Base-by-base conservation (phyloP, 1,140 invertebrate genomes). In the Archivesica marissinica region DNA sequence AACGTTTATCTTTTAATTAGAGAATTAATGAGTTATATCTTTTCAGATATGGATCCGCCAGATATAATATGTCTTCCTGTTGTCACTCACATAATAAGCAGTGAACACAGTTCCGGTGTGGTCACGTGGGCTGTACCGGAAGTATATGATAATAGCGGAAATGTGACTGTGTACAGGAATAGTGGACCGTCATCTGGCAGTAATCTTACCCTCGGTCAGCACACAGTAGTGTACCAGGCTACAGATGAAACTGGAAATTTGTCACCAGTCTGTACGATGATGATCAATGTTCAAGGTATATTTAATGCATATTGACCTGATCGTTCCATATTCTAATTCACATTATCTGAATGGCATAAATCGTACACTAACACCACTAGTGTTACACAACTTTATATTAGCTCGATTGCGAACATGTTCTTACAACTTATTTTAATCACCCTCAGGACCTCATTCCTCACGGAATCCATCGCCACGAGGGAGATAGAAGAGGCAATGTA, bases 71-170 rank as follows among this genome's bases (percentile, higher is more conserved):
- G 77, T 35, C 6, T 79, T 28, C 77, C 77, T 4, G 77, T 66
- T 15, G 38, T 41, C 23, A 79, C 77, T 13, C 61, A 66, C 7
- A 47, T n/a, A 35, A 38, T 79, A 4, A 28, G 15, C 23, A 11
- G 23, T 33, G 44, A 33, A 30, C 54, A 66, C 11, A 79, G 38
- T 2, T 64, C 44, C 41, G 61, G 54, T 66, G 23, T 66, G 38
- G n/a, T 79, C 25, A 66, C 77, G 23, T 79, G 77, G 77, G 28
- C 38, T 11, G 54, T 38, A 35, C 77, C 77, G 38, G 77, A 79
- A 68, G 77, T 79, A n/a, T 33, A 23, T 11, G 77, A 79, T 50
- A 79, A 79, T n/a, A 66, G 77, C 23, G 59, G 59, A 39, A 47
- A 66, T 59, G 38, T 44, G 17, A 64, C 38, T 2, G 25, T 79